Percentiles rank a stretch among this genome's conserved stretches.
phyloP scores from a whole-genome alignment of 2,888 invertebrate species.

The Panzeria rudis region DNA sequence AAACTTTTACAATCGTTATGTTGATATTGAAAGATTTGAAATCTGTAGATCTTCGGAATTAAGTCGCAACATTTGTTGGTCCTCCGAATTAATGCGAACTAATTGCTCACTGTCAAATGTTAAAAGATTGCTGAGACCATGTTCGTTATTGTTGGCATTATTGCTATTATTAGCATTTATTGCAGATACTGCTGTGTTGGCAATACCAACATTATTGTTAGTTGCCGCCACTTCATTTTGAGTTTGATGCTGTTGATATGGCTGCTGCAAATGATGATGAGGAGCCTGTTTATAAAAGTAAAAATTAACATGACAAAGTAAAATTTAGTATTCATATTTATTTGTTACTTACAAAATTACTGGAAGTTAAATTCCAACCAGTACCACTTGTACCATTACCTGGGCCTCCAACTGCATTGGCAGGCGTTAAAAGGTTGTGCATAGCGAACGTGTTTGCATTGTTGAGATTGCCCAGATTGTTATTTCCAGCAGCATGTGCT shows the following conservation, averaged over 20 bases:
- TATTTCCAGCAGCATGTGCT: slow-evolving; percentile 72
- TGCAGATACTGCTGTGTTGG: slow-evolving; percentile 12
- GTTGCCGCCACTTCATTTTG: slow-evolving; percentile 41
- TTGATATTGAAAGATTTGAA: slow-evolving; percentile 84
- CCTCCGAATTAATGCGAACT: slow-evolving; percentile 84
- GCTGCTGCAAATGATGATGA: slow-evolving; percentile 74
- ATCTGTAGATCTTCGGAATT: slow-evolving; percentile 85
- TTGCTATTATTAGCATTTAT: slow-evolving; percentile 31
- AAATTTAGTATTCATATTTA: background rate
- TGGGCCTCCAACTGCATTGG: slow-evolving; percentile 66
- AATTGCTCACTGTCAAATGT: slow-evolving; percentile 84
- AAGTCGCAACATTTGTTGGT: slow-evolving; percentile 84
- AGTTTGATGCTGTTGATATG: slow-evolving; percentile 74
- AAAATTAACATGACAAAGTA: background rate
- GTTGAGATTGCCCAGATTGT: slow-evolving; percentile 79
- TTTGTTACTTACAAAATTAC: slow-evolving; percentile 64
- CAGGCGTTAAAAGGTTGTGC: slow-evolving; percentile 77
- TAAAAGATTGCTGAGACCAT: slow-evolving; percentile 82
- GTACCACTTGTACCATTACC: slow-evolving; percentile 16
- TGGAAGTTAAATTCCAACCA: slow-evolving; percentile 78
- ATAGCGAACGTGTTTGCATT: slow-evolving; percentile 76
- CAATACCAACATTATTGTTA: slow-evolving; percentile 9
- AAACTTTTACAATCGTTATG: slow-evolving; percentile 74
- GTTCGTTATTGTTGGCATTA: slow-evolving; percentile 74
- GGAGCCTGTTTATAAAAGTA: slow-evolving; percentile 54